A percentile compares a stretch with the other conserved stretches of the same genome.
Evolutionary conservation across 2,797 vertebrate species (phyloP).

Genomic region (Cottoperca gobio): DNA sequence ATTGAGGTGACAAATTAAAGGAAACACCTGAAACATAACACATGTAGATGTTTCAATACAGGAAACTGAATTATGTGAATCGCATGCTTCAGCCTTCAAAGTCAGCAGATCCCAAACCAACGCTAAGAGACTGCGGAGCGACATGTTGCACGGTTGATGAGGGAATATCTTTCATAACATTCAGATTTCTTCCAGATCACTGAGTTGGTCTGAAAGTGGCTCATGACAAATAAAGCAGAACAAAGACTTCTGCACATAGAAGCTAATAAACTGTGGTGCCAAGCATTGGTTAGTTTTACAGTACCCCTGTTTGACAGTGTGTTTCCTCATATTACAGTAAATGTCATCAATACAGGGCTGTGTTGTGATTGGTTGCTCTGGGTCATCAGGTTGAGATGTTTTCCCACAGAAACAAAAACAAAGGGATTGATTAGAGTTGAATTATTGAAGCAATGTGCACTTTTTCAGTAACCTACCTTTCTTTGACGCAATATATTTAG

Average conservation of each 20-base stretch:
- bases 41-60: too few species aligned
- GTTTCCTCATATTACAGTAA: constrained; percentile 11
- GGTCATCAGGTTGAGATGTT: constrained; percentile 8
- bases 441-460: constrained; percentile 4
- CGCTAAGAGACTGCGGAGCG: too few species aligned
- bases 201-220: background rate
- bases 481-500: background rate
- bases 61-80: too few species aligned
- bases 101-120: background rate
- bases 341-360: background rate
- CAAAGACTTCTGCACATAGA: background rate
- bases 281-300: constrained; percentile 17
- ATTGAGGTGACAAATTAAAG: too few species aligned
- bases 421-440: background rate
- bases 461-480: background rate
- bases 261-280: background rate
- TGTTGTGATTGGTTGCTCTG: background rate
- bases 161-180: too few species aligned
- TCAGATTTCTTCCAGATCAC: too few species aligned
- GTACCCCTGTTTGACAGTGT: background rate
- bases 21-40: too few species aligned
- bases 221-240: background rate
- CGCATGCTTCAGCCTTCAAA: background rate
- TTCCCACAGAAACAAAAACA: constrained; percentile 19
- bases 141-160: too few species aligned